Evolutionary conservation across 2,113 vertebrate genomes (phyloP).

Genomic region (Pampusana beccarii): DNA sequence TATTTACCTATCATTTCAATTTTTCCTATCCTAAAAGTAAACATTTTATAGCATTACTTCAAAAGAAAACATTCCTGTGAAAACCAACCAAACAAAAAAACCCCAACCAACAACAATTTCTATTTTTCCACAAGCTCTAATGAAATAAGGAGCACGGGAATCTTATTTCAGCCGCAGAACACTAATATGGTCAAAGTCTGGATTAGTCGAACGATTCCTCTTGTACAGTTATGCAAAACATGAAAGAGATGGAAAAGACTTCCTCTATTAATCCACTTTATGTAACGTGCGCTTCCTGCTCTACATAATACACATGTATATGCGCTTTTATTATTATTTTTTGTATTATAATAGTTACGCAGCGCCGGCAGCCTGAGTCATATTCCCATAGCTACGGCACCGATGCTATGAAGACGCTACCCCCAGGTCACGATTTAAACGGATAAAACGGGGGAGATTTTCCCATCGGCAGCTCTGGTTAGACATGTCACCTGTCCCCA

Average conservation of each 20-base stretch:
- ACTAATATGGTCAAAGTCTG: constrained; percentile 62
- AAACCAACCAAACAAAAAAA: background rate
- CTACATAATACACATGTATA: background rate
- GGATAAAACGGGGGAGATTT: background rate
- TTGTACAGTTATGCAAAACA: constrained; percentile 62
- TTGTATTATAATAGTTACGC: background rate
- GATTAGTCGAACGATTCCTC: constrained; percentile 37
- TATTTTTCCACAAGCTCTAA: constrained; percentile 29
- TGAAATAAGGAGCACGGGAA: constrained; percentile 44
- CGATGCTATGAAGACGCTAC: background rate
- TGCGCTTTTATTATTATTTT: background rate
- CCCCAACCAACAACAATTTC: background rate
- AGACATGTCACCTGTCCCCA: fast-evolving
- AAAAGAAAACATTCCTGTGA: background rate
- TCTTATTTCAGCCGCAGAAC: constrained; percentile 47
- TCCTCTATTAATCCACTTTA: constrained; percentile 58
- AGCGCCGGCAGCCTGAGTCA: background rate
- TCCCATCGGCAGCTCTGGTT: background rate
- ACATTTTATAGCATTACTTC: background rate
- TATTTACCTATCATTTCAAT: background rate
- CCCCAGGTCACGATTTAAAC: background rate
- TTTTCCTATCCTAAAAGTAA: background rate
- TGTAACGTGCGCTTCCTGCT: constrained; percentile 29
- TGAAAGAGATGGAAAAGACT: constrained; percentile 56
- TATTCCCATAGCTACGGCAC: background rate